These are phyloP conservation scores for Euphonia xanthogaster DNA, from an alignment of 2,797 vertebrate species.

Conservation along the genomic window DNA sequence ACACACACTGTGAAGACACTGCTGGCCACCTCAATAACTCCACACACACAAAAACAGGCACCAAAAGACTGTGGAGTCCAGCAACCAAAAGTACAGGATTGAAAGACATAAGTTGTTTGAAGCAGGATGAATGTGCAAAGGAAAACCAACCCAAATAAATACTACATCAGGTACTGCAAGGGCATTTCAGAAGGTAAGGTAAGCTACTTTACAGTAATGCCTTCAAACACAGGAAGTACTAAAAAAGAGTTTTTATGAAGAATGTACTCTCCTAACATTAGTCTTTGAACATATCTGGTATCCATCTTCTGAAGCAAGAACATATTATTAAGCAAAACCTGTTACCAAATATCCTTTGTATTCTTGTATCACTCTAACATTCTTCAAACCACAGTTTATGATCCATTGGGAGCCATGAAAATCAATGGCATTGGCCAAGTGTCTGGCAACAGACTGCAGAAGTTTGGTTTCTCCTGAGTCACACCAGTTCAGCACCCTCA, in stretches of 20 bases:
- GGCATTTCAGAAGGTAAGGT: background rate
- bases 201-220: background rate
- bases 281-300: background rate
- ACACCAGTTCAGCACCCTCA: background rate
- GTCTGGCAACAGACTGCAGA: background rate
- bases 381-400: background rate
- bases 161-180: background rate
- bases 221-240: background rate
- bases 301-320: background rate
- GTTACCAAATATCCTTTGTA: background rate
- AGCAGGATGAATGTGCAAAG: background rate
- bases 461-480: background rate
- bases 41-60: background rate
- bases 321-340: background rate
- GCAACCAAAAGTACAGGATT: background rate
- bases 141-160: background rate
- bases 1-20: background rate
- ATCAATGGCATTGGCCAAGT: background rate
- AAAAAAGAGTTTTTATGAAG: background rate
- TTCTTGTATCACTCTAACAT: background rate
- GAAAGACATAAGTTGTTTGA: background rate
- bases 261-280: background rate
- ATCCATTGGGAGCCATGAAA: background rate
- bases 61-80: background rate
- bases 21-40: background rate